Conservation (phyloP, 2,888 invertebrate genomes). For the Stenurella melanura region DNA sequence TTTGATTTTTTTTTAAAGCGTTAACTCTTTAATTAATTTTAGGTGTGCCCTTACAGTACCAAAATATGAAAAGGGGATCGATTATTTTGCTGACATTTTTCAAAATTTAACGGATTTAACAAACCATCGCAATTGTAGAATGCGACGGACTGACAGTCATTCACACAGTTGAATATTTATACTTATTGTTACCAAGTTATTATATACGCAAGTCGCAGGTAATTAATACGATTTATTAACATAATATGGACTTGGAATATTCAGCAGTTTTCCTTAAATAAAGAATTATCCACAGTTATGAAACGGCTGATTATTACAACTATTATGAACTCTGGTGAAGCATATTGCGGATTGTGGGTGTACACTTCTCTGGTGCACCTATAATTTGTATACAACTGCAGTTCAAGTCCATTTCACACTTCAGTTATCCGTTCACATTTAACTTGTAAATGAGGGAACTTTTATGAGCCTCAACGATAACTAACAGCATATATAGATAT, state of each 20-base stretch:
- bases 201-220: background rate
- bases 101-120: background rate
- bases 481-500: background rate
- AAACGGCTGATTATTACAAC: background rate
- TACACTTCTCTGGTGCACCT: background rate
- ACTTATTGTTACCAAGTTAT: background rate
- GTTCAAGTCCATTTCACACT: background rate
- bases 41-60: no score
- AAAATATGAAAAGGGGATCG: no score
- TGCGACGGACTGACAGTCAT: no score
- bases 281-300: background rate
- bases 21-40: no score
- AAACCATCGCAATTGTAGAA: background rate
- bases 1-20: no score
- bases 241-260: background rate
- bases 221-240: constrained; percentile 2
- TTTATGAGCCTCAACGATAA: constrained; percentile 3
- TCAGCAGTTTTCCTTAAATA: background rate
- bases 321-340: background rate
- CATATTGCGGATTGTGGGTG: background rate
- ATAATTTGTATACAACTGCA: constrained; percentile 7
- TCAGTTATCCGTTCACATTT: constrained; percentile 3
- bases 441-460: constrained; percentile 10
- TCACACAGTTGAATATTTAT: background rate
- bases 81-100: background rate